Base-by-base conservation (phyloP, 2,888 invertebrate species). In the Clistopyga incitator region DNA sequence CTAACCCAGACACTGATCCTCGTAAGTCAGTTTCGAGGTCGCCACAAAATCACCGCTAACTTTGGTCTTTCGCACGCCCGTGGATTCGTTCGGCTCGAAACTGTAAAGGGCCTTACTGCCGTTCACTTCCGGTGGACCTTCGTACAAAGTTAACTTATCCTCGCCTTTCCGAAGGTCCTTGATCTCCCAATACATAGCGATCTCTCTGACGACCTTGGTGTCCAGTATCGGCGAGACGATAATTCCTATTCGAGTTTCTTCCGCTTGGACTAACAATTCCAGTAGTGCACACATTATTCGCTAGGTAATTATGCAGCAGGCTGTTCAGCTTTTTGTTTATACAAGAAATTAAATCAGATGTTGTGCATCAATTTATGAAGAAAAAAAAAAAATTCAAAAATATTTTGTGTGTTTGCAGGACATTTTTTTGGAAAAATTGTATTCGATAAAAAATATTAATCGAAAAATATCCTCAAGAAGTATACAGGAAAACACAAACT, bases 151-250 rank as follows among this genome's bases (percentile, higher is more conserved):
- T 54, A 91, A 87, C 42, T 25, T 70, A 70, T 91, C 64, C 18
- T 42, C 91, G 23, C 87, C 87, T 3, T 75, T 61, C n/a, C 47
- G 78, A 52, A 88, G 56, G 38, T 88, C 87, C 50, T 83, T 25
- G 71, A 91, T 88, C 52, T 85, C 88, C 91, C 91, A 92, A 81
- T 90, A 90, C 78, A 91, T 88, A 23, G 89, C 88, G 65, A 91
- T 88, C 78, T 90, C 89, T 8, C 89, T 87, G 13, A 88, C 89
- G 52, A 70, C 80, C 10, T 78, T 78, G 0, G 20, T 8, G 13
- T 88, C 86, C 72, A 89, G 87, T 71, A 90, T 59, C 25, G 91
- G 89, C n/a, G 91, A 91, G 8, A 91, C 78, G 1, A 90, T 84
- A 56, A 91, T 76, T n/a, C 90, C 90, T n/a, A 90, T 78, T 68